Evolutionary conservation across 1,140 invertebrate genomes (phyloP).

Genomic region (Formica exsecta): DNA sequence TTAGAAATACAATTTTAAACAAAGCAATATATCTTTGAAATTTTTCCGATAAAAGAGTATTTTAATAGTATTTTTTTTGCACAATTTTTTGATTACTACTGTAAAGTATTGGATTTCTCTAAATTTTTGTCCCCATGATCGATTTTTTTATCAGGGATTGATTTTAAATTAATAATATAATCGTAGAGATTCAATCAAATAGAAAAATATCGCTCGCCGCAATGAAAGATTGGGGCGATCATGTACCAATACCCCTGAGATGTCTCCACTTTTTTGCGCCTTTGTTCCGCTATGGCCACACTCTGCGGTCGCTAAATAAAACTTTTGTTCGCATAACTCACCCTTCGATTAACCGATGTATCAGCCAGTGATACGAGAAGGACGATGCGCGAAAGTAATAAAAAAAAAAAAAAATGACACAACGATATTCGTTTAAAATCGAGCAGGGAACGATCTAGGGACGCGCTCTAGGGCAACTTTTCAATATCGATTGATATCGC

Average conservation of each 20-base stretch:
- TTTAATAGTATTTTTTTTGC: background rate
- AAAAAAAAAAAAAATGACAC: slow-evolving; percentile 49
- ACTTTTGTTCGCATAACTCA: slow-evolving; percentile 48
- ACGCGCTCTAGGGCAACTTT: slow-evolving; percentile 63
- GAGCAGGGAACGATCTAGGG: slow-evolving; percentile 61
- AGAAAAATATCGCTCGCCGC: background rate
- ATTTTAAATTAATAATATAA: slow-evolving; percentile 3
- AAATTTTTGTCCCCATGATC: background rate
- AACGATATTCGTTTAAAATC: slow-evolving; percentile 75
- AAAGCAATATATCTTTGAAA: background rate
- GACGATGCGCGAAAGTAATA: slow-evolving; percentile 27
- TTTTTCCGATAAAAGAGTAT: background rate
- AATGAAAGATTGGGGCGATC: slow-evolving; percentile 14
- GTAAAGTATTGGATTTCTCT: background rate
- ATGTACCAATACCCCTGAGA: slow-evolving; percentile 47
- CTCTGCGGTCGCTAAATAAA: slow-evolving; percentile 35
- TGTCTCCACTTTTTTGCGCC: slow-evolving; percentile 10
- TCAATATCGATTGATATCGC: slow-evolving; percentile 77
- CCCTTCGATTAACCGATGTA: slow-evolving; percentile 73
- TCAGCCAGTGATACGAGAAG: slow-evolving; percentile 29
- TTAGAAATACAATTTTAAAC: background rate
- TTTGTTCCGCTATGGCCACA: slow-evolving; percentile 55
- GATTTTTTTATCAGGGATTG: background rate
- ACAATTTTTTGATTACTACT: background rate
- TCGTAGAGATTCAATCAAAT: slow-evolving; percentile 7